These are phyloP conservation scores for Platanista minor DNA, from an alignment of 2,113 vertebrate species.

Conservation along the genomic window DNA sequence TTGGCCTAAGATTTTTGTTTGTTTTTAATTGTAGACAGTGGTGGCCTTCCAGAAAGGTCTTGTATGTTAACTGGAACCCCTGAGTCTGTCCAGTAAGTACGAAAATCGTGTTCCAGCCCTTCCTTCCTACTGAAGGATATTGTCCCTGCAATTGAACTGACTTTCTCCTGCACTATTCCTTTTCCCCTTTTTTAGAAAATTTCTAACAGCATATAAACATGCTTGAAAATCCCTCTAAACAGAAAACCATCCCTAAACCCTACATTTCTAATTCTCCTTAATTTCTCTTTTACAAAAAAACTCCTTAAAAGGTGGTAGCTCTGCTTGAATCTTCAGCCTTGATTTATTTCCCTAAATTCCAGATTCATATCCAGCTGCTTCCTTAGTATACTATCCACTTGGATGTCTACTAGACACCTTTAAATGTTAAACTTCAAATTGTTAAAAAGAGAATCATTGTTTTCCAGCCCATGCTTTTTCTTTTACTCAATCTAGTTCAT, in stretches of 20 bases:
- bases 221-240: not conserved
- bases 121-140: not conserved
- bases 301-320: not conserved
- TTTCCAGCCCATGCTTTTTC: not conserved
- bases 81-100: slow-evolving; percentile 94
- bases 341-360: not conserved
- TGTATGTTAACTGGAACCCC: slow-evolving; percentile 95
- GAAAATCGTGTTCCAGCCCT: not conserved
- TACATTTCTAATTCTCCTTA: not conserved
- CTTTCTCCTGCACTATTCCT: not conserved
- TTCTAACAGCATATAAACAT: not conserved
- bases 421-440: not conserved
- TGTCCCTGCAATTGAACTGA: not conserved
- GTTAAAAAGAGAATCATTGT: not conserved
- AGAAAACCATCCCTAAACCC: not conserved
- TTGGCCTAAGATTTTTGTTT: not conserved
- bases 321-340: not conserved
- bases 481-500: not conserved
- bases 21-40: slow-evolving; percentile 87
- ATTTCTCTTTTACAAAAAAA: not conserved
- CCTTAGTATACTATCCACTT: not conserved
- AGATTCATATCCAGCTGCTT: not conserved
- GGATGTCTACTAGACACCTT: not conserved
- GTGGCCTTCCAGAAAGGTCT: slow-evolving; percentile 95
- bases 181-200: not conserved